Conservation (phyloP, 30 jellyfish, hydroid and myxozoan species). For the Aurelia sp. region DNA sequence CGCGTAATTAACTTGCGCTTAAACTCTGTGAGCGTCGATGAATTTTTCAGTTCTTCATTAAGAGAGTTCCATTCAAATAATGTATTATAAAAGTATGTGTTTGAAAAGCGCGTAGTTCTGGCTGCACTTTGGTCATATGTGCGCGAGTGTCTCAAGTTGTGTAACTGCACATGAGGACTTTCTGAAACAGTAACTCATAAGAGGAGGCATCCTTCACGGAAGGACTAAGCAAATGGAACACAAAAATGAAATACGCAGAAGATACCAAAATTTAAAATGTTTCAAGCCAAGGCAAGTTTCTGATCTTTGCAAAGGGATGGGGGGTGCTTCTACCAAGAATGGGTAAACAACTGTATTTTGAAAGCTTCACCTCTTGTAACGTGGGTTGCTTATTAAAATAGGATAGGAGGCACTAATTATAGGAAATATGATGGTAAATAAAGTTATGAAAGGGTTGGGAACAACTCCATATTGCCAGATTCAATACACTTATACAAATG, state of each 20-base stretch:
- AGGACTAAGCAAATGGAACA: background rate
- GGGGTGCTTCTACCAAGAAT: background rate
- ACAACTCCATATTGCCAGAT: slow-evolving; percentile 46
- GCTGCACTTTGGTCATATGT: no score
- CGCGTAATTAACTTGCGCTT: no score
- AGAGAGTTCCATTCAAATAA: no score
- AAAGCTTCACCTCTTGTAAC: no score
- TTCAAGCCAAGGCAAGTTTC: no score
- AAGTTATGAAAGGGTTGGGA: slow-evolving; percentile 45
- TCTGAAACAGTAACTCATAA: no score
- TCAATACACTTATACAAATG: slow-evolving; percentile 38
- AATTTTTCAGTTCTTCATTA: no score
- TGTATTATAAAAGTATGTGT: no score
- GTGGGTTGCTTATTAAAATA: background rate
- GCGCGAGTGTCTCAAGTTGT: no score
- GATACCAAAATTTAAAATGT: background rate
- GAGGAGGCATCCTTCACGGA: background rate
- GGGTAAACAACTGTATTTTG: no score
- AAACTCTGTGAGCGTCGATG: no score
- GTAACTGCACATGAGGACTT: slow-evolving; percentile 34
- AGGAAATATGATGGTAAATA: background rate
- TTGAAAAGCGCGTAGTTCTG: no score
- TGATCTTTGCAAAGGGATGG: background rate
- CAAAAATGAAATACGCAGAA: slow-evolving; percentile 2
- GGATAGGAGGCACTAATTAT: background rate